Base-by-base conservation (phyloP, 1,140 invertebrate genomes). In the Drosophila biarmipes region DNA sequence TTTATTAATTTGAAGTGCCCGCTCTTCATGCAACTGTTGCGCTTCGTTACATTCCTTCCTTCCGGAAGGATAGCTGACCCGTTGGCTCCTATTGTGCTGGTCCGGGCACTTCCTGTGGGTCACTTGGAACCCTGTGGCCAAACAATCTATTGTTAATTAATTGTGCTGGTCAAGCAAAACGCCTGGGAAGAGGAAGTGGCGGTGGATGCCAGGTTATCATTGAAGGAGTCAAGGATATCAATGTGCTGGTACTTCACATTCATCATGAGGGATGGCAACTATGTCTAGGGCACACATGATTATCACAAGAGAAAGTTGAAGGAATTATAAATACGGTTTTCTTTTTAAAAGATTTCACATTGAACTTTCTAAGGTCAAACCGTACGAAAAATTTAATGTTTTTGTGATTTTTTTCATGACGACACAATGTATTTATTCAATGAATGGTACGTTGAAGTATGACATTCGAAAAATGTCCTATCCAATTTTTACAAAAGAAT, bases 1-100 rank as follows among this genome's bases (percentile, higher is more conserved):
- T 80, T 78, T 82, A 82, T 78, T 87, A 87, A 86, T 75, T 86
- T 86, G 82, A 86, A 86, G 81, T 72, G 64, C 69, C 78, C 78
- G 82, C 82, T 72, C 68, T 75, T 86, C 82, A 85, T 80, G 80
- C 80, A 85, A 80, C 81, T 86, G 81, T 86, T 86, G 81, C 81
- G 81, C 81, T 71, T 87, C 74, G 52, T 45, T 87, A 57, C 64
- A 59, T 75, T 69, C 52, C 31, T 45, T 71, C 67, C 67, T 71
- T 69, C 66, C 66, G 66, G 66, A 68, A 69, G 63, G 51, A 69
- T 68, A 37, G 15, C 12, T 17, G 46, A 54, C 63, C 29, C 31
- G n/a, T 31, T 29, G 46, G 46, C 76, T 67, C 49, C 61, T 45
- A 46, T 61, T 67, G 43, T 78, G 55, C 69, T 38, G 52, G 45